Percentiles rank a stretch among this genome's conserved stretches.
These are phyloP conservation scores for Symphodus melops DNA, from an alignment of 2,113 vertebrate species.

Conservation along the genomic window DNA sequence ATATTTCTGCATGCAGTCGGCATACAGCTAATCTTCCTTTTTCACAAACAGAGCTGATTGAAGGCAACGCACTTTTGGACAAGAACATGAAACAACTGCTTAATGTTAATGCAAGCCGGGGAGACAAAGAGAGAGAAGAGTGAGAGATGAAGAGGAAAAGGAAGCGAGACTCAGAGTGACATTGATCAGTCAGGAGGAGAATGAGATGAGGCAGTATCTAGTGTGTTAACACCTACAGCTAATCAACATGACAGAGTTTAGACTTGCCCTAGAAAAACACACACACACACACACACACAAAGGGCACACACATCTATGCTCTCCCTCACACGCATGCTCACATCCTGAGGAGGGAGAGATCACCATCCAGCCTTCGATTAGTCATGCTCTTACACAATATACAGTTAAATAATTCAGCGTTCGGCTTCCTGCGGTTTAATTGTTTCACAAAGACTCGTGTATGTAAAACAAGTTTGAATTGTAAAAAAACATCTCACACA, in stretches of 20 bases:
- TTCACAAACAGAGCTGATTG: not conserved
- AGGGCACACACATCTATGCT: conserved; percentile 1
- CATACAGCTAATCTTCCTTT: not conserved
- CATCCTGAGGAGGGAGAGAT: conserved; percentile 7
- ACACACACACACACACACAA: conserved; percentile 3
- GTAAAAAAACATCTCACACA: conserved; percentile 22
- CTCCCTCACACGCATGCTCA: conserved; percentile 5
- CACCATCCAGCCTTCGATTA: not conserved
- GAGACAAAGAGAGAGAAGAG: conserved; percentile 23
- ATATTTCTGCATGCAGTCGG: not conserved
- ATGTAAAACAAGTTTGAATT: conserved; percentile 23
- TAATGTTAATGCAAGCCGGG: conserved; percentile 19
- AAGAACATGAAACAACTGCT: not conserved
- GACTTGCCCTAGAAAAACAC: conserved; percentile 79
- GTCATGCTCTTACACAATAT: not conserved
- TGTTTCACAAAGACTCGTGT: not conserved
- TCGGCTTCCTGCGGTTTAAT: no score
- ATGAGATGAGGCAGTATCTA: conserved; percentile 79
- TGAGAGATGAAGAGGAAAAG: conserved; percentile 41
- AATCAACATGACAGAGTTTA: conserved; percentile 86
- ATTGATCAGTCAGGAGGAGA: conserved; percentile 81
- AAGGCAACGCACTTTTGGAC: no score
- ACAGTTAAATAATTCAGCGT: not conserved
- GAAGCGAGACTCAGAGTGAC: conserved; percentile 66
- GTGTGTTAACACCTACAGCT: conserved; percentile 83